Evolutionary conservation across 2,113 vertebrate species (phyloP), one percentile per base, ranked within the genome.

Genomic region (Hemicordylus capensis): DNA sequence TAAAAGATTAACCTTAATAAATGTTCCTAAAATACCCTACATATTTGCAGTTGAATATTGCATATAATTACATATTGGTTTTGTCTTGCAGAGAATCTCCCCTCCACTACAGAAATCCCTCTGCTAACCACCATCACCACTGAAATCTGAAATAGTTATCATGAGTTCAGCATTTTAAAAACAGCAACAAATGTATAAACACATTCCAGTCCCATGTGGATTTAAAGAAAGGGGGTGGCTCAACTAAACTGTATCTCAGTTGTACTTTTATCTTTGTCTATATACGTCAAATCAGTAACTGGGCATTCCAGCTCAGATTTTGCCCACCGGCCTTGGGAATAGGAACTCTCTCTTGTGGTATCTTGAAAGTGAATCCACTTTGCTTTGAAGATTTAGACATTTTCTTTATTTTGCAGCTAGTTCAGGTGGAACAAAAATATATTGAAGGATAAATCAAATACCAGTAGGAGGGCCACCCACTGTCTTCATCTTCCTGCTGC

Each of bases 101-200:
- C n/a, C n/a, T n/a, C n/a, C 28, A 61, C 10, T 61, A n/a, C n/a
- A n/a, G 59, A 61, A 70, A 39, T n/a, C n/a, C n/a, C n/a, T n/a
- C n/a, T n/a, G 4, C 69, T 44, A n/a, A n/a, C n/a, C n/a, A 22
- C 28, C 15, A 48, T 74, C n/a, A n/a, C 26, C 44, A 28, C 44
- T 31, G 67, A 39, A 39, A 22, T 48, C 28, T 74, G 44, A 74
- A 74, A 48, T 51, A 28, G 15, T 17, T 26, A 5, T 20, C 9
- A 4, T 51, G 20, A 51, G n/a, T 61, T 84, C 37, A 17, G 8
- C 34, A 70, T 85, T 90, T 90, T 75, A 82, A 63, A 88, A 93
- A 80, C 56, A n/a, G 74, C 54, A 85, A 85, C 58, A 93, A 82
- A 56, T 85, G 75, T 72, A 85, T 42, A 87, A 91, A 78, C 76